These are phyloP conservation scores for Eupithecia subfuscata DNA, from an alignment of 2,888 invertebrate genomes.

Conservation along the genomic window DNA sequence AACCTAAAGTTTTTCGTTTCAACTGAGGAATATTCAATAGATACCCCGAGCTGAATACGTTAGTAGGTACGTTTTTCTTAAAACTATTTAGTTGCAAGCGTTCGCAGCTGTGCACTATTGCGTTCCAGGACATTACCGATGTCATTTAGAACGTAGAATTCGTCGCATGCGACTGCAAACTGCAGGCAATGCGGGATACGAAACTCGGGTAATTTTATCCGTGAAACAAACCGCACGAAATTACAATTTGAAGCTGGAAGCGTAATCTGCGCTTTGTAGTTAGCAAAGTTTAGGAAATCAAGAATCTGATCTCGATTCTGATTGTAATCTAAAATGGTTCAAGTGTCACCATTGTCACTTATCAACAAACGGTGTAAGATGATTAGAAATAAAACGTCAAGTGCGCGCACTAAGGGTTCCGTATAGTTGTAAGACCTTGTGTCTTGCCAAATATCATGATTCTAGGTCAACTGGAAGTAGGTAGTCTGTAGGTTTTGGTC, in stretches of 20 bases:
- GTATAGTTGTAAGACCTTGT: too few relatives aligned
- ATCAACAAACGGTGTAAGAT: background rate
- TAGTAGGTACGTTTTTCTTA: conserved; percentile 20
- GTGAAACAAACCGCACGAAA: conserved; percentile 56
- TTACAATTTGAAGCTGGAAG: background rate
- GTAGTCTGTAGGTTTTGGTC: too few relatives aligned
- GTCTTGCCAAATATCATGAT: too few relatives aligned
- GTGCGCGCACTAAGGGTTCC: too few relatives aligned
- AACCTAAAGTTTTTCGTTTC: background rate
- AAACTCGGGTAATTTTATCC: conserved; percentile 55
- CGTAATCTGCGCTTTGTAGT: background rate
- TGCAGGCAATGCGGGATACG: conserved; percentile 49
- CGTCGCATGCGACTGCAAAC: conserved; percentile 44
- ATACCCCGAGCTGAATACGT: conserved; percentile 12
- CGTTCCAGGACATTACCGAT: conserved; percentile 31
- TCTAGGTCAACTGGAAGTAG: too few relatives aligned
- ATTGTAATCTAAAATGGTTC: background rate
- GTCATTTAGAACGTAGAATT: conserved; percentile 43
- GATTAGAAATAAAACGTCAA: too few relatives aligned
- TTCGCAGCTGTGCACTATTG: conserved; percentile 30
- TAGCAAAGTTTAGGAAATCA: background rate
- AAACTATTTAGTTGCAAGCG: conserved; percentile 30
- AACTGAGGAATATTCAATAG: background rate
- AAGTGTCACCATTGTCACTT: background rate
- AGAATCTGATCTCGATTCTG: background rate